phyloP scores from a whole-genome alignment of 2,888 invertebrate genomes.

The Eurytoma adleriae region DNA sequence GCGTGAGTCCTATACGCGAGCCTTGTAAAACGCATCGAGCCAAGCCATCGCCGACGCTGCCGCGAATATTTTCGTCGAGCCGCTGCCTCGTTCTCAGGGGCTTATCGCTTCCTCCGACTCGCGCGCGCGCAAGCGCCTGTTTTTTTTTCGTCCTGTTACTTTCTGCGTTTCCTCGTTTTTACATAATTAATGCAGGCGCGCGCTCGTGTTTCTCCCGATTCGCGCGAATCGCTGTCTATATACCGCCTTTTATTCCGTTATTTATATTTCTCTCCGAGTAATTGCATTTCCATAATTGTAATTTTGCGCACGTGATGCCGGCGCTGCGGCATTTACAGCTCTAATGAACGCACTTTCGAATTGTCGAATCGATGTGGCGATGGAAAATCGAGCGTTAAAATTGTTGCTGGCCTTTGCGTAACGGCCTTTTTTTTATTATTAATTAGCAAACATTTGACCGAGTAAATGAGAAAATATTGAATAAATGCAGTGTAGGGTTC shows the following conservation, averaged over 20 bases:
- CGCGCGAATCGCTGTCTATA: neutral
- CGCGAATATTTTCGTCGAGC: conserved; percentile 29
- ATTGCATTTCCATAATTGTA: conserved; percentile 46
- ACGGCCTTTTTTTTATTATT: conserved; percentile 5
- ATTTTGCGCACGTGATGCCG: conserved; percentile 4
- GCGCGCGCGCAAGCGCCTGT: neutral
- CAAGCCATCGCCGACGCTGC: conserved; percentile 8
- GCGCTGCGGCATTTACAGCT: conserved; percentile 3
- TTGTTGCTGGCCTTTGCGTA: conserved; percentile 16
- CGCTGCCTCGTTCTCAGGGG: conserved; percentile 37
- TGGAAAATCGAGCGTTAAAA: conserved; percentile 12
- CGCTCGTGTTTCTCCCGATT: conserved; percentile 2
- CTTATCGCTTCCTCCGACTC: conserved; percentile 27
- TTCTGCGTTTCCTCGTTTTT: conserved; percentile 37
- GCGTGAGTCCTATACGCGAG: conserved; percentile 59
- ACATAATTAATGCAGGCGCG: conserved; percentile 41
- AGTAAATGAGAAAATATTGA: neutral
- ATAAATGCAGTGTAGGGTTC: neutral
- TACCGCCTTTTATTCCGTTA: conserved; percentile 32
- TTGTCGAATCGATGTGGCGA: neutral
- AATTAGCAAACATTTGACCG: neutral
- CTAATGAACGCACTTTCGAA: neutral
- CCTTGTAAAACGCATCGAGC: conserved; percentile 35
- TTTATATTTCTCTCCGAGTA: conserved; percentile 34
- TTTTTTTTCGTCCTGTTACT: conserved; percentile 4